Conservation (phyloP, 2,113 vertebrate species). For the Lathamus discolor region DNA sequence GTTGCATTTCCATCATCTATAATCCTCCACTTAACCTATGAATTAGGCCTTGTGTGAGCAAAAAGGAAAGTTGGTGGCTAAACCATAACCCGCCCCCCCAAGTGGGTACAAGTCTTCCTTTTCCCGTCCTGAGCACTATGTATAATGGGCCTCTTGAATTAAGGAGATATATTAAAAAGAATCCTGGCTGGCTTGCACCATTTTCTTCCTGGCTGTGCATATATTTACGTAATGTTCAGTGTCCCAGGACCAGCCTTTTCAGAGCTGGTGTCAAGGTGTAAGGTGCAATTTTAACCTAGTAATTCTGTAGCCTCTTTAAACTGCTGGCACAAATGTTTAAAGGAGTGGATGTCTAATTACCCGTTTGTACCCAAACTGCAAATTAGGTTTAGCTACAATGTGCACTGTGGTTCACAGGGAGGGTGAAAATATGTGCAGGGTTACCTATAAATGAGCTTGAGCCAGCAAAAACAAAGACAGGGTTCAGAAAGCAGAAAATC, state of each 20-base stretch:
- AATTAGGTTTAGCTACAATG: conserved; percentile 33
- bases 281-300: conserved; percentile 47
- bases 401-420: conserved; percentile 22
- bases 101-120: conserved; percentile 58
- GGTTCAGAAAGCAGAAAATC: conserved; percentile 33
- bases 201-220: conserved; percentile 46
- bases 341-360: conserved; percentile 28
- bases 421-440: not conserved
- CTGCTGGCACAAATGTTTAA: conserved; percentile 23
- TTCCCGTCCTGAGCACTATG: conserved; percentile 12
- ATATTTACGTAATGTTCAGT: conserved; percentile 30
- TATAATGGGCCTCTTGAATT: conserved; percentile 60
- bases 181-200: conserved; percentile 33
- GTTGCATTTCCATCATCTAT: conserved; percentile 61
- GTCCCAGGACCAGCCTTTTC: not conserved
- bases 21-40: conserved; percentile 71
- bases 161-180: conserved; percentile 54
- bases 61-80: conserved; percentile 63
- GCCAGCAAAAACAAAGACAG: conserved; percentile 42
- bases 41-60: conserved; percentile 66
- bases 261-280: conserved; percentile 43
- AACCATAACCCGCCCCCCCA: conserved; percentile 38
- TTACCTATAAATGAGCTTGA: conserved; percentile 16
- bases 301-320: conserved; percentile 20
- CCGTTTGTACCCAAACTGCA: conserved; percentile 17